Evolutionary conservation across 1,140 invertebrate genomes (phyloP).

Genomic region (Neodiprion lecontei): DNA sequence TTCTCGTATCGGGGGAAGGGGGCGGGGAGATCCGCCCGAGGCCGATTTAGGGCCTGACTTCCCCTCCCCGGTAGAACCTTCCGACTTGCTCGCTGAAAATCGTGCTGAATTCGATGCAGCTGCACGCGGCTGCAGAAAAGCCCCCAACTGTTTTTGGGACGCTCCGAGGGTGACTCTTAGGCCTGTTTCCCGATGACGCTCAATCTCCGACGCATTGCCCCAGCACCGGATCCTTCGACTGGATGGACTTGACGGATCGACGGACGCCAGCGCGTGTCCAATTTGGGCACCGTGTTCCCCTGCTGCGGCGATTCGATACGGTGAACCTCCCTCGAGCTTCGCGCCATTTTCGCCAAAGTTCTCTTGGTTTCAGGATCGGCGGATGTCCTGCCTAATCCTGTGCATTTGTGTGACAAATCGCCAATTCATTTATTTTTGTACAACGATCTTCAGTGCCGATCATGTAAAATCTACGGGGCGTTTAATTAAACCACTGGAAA

Average conservation of each 20-base stretch:
- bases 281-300: background rate
- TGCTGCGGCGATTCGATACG: background rate
- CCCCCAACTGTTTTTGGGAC: background rate
- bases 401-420: too few species aligned
- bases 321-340: background rate
- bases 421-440: too few species aligned
- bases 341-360: too few species aligned
- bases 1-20: constrained; percentile 11
- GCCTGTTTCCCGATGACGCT: background rate
- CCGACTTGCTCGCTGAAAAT: constrained; percentile 14
- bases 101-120: background rate
- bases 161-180: background rate
- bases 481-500: too few species aligned
- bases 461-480: too few species aligned
- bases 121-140: background rate
- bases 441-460: too few species aligned
- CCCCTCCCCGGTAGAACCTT: too few species aligned
- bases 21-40: background rate
- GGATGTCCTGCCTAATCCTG: too few species aligned
- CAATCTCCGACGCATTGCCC: too few species aligned
- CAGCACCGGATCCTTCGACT: background rate
- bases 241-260: background rate
- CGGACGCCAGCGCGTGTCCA: background rate
- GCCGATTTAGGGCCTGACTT: too few species aligned
- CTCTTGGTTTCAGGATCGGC: too few species aligned